Conservation (phyloP, 2,797 vertebrate genomes). For the Thamnophis elegans region DNA sequence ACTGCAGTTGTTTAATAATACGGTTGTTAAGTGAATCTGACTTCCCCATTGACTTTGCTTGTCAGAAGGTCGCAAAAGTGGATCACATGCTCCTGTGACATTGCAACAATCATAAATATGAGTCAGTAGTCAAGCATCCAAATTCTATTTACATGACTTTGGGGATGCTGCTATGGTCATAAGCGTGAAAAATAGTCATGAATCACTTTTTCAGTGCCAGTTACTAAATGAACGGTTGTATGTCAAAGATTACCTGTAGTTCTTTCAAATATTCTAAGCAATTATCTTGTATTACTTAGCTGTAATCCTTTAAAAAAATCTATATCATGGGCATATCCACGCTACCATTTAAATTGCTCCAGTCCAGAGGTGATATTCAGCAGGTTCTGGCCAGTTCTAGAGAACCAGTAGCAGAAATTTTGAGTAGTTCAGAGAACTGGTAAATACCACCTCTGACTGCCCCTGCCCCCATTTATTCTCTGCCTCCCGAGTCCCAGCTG, state of each 20-base stretch:
- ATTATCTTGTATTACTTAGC: neutral
- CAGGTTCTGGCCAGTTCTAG: too few species aligned
- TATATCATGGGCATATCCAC: neutral
- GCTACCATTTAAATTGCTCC: neutral
- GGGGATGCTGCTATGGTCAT: too few species aligned
- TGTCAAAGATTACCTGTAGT: neutral
- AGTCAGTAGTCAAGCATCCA: neutral
- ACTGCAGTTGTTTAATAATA: neutral
- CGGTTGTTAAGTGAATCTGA: neutral
- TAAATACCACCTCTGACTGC: too few species aligned
- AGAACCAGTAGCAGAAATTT: too few species aligned
- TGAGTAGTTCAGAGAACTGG: too few species aligned
- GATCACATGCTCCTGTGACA: too few species aligned
- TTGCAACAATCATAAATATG: too few species aligned
- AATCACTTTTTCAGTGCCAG: neutral
- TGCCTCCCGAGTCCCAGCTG: too few species aligned
- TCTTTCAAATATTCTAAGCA: neutral
- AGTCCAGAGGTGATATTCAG: too few species aligned
- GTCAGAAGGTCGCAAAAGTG: too few species aligned
- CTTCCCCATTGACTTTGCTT: too few species aligned
- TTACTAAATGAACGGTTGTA: neutral
- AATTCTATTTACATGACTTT: neutral
- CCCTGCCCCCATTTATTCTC: too few species aligned
- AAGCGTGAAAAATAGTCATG: neutral
- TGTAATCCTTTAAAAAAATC: neutral